Base-by-base conservation (phyloP, 2,113 vertebrate species). In the Chloroceryle aenea region DNA sequence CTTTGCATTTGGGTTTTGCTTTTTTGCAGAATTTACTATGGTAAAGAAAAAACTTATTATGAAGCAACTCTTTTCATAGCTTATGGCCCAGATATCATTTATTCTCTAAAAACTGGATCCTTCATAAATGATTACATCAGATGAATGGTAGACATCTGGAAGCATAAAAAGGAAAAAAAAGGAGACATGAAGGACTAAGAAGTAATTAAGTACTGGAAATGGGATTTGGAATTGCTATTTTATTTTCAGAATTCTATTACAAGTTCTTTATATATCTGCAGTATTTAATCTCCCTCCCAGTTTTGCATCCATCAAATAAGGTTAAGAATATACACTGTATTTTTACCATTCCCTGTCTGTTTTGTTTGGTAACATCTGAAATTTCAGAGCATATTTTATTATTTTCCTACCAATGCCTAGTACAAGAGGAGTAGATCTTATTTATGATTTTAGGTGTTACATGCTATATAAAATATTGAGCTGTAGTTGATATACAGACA, bases 201-300 rank as follows among this genome's bases (percentile, higher is more conserved):
- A 93, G 80, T 96, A 96, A 95, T 95, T 96, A 95, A 87, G 38
- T 75, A 72, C 34, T 95, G 89, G 62, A 96, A 89, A 89, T 91
- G 27, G 40, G 67, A 89, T 94, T 95, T 95, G 74, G 66, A 87
- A 95, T 76, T 94, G 74, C 62, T 79, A n/a, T 87, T 89, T 91
- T 92, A 95, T 96, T 93, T 89, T 94, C 58, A 78, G 48, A 69
- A 29, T 79, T 87, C 74, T 91, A 75, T 82, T 95, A 79, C 30
- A 79, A 85, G 29, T 85, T 89, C 50, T 74, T 92, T 91, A 61
- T 92, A 58, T 91, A 81, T 92, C 59, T 86, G 61, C 84, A 77
- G 43, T 87, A 87, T 92, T 94, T 95, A 82, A 91, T 95, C 77
- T 94, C 38, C 30, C 79, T 75, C 48, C 29, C 36, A 68, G 30